Percentiles rank a stretch among this genome's conserved stretches.
phyloP scores from a whole-genome alignment of 2,113 vertebrate species.

The Egretta garzetta region DNA sequence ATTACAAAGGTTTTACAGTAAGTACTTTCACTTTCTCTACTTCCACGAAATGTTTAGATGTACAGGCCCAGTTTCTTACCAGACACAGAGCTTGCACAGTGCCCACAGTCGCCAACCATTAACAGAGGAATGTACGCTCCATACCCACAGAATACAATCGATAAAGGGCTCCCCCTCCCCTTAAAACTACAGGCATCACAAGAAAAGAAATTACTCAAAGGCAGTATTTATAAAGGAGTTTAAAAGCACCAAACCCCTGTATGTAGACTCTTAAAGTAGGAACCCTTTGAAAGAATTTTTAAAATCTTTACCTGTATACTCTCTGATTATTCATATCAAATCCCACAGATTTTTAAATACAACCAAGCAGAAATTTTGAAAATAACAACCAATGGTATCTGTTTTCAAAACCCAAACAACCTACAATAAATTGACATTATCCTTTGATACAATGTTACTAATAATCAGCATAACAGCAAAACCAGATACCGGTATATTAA shows the following conservation, averaged over 20 bases:
- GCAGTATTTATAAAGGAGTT: background rate
- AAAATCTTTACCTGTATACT: background rate
- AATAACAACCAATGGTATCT: background rate
- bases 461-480: background rate
- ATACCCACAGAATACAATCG: background rate
- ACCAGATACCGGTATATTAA: background rate
- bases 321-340: background rate
- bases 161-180: background rate
- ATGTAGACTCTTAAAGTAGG: background rate
- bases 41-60: background rate
- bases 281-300: background rate
- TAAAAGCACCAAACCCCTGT: background rate
- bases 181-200: background rate
- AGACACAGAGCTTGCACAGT: background rate
- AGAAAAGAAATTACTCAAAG: background rate
- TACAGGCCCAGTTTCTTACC: background rate
- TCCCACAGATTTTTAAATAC: background rate
- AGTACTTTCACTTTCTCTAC: background rate
- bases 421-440: background rate
- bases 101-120: background rate
- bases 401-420: background rate
- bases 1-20: conserved; percentile 58
- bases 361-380: background rate
- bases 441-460: background rate
- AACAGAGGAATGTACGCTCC: background rate